These are phyloP conservation scores for Porites cylindrica DNA, from an alignment of 92 coral and sea anemone genomes.

Conservation along the genomic window DNA sequence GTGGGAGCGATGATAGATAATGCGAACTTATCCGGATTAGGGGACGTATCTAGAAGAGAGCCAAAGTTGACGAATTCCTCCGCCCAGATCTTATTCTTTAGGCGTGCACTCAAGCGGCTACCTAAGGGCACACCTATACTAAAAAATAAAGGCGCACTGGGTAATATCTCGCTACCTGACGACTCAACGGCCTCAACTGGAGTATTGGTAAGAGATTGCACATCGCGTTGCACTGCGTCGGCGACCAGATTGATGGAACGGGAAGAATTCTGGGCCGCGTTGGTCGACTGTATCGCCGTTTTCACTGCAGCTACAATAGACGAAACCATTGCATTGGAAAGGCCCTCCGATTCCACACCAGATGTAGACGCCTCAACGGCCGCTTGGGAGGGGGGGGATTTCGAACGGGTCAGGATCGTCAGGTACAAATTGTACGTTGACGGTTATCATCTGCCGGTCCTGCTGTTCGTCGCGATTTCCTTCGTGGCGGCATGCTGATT, in stretches of 20 bases:
- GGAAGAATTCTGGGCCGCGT: no score
- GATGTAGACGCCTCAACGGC: no score
- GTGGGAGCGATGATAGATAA: not conserved
- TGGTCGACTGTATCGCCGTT: no score
- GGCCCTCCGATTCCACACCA: no score
- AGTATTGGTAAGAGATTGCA: no score
- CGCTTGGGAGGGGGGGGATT: no score
- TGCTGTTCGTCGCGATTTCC: conserved; percentile 7
- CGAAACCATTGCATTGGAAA: no score
- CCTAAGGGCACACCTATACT: conserved; percentile 14
- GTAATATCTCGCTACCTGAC: not conserved
- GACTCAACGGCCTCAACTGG: no score
- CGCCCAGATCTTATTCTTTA: not conserved
- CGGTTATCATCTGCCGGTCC: conserved; percentile 35
- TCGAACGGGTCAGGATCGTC: no score
- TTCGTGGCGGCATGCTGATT: not conserved
- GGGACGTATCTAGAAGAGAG: not conserved
- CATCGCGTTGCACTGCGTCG: no score
- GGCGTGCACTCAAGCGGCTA: conserved; percentile 4
- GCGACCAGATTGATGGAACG: no score
- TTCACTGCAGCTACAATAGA: no score
- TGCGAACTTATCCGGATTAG: not conserved
- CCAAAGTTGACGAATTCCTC: not conserved
- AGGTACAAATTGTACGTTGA: conserved; percentile 17
- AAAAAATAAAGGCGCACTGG: not conserved